Base-by-base conservation (phyloP, 2,888 invertebrate genomes). In the Megalurothrips usitatus region DNA sequence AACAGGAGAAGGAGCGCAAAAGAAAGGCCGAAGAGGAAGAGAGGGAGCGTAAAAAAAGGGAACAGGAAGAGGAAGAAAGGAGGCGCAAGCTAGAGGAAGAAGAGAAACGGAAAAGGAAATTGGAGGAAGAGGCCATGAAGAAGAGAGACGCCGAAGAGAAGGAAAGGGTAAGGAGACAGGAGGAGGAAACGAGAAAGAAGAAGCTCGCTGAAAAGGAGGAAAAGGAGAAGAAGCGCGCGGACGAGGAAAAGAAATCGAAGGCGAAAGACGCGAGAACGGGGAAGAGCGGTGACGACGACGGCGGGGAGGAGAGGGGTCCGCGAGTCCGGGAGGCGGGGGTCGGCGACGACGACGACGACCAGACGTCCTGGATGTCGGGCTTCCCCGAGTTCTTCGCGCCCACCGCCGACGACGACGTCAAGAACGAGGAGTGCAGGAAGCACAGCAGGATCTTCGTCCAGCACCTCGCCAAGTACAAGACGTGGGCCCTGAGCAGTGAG, bases 401-500 rank as follows among this genome's bases (percentile, higher is more conserved):
- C 1, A 75, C 68, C 80, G 84, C 83, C 9, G 83, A 83, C 19
- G 81, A 82, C 4, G 82, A 84, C 81, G 83, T 84, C 81, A 81
- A 83, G 14, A 84, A 84, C 79, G 82, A 83, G 79, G 82, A 83
- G 2, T 85, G 85, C 82, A 82, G 83, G 17, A 84, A 84, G 79
- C 84, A 84, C 48, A 84, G 84, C 75, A 81, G 82, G 17, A 83
- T 83, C n/a, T 84, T 83, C 81, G 80, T 85, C n/a, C 82, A 81
- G 6, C 83, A 83, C 28, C 82, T 85, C 3, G 81, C 84, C 26
- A 81, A 82, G 28, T 83, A 85, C 58, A 83, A 84, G 43, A 26
- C 83, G 58, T 84, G 84, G 83, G 84, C 85, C 3, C 68, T 85
- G 23, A 84, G 83, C 82, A 85, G 85, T 85, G 82, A 84, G 84